A percentile compares a stretch with the other conserved stretches of the same genome.
Evolutionary conservation across 2,888 invertebrate genomes (phyloP).

Genomic region (Kryphioiulus occultus): DNA sequence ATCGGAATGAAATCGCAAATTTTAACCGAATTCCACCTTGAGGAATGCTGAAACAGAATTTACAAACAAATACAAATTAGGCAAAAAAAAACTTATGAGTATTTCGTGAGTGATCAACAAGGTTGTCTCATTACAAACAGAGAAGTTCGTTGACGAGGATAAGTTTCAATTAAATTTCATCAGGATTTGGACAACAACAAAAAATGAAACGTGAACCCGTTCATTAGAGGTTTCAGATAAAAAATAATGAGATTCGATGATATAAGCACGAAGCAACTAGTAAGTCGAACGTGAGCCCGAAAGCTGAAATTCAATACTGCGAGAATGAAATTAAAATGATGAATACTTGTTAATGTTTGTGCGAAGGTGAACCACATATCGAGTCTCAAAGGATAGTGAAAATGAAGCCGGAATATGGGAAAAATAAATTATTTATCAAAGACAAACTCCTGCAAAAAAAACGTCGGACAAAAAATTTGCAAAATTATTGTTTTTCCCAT

Average conservation of each 20-base stretch:
- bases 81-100: neutral
- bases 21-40: neutral
- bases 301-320: conserved; percentile 8
- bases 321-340: neutral
- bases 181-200: neutral
- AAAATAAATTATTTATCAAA: neutral
- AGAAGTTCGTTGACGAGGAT: neutral
- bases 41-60: neutral
- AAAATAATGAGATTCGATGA: conserved; percentile 19
- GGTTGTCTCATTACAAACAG: neutral
- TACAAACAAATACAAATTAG: neutral
- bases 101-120: neutral
- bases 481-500: too few species aligned
- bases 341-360: neutral
- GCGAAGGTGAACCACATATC: neutral
- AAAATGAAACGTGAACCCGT: conserved; percentile 8
- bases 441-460: neutral
- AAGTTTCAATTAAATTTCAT: neutral
- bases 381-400: neutral
- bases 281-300: neutral
- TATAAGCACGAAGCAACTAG: neutral
- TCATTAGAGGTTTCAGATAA: conserved; percentile 3
- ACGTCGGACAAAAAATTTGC: too few species aligned
- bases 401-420: neutral
- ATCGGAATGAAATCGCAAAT: neutral